Conservation (phyloP, 2,888 invertebrate genomes). For the Tetragnatha montana region DNA sequence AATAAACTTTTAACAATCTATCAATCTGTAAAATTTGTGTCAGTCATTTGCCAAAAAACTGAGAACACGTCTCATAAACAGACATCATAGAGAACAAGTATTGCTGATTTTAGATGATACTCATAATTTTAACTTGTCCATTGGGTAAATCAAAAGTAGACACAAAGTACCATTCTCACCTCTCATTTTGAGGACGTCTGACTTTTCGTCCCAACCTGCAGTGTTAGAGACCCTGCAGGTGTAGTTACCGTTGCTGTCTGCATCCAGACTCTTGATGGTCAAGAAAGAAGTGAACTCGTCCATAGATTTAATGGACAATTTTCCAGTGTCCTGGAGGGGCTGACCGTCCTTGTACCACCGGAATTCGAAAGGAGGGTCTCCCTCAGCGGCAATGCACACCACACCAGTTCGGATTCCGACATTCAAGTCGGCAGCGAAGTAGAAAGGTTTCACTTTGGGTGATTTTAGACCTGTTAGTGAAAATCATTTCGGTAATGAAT, state of each 20-base stretch:
- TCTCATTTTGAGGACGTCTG: conserved; percentile 41
- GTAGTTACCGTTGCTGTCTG: conserved; percentile 66
- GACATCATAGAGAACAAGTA: not conserved
- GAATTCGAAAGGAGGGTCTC: conserved; percentile 61
- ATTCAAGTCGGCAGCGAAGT: conserved; percentile 33
- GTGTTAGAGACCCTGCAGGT: conserved; percentile 61
- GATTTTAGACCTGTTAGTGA: not conserved
- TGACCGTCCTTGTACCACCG: conserved; percentile 52
- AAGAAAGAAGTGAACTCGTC: conserved; percentile 45
- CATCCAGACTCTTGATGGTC: conserved; percentile 35
- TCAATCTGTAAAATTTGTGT: not conserved
- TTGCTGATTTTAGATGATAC: not conserved
- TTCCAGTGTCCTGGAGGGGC: not conserved
- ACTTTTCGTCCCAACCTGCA: conserved; percentile 54
- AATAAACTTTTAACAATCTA: not conserved
- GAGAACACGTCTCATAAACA: not conserved
- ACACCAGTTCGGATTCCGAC: conserved; percentile 33
- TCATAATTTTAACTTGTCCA: not conserved
- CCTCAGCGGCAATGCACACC: conserved; percentile 42
- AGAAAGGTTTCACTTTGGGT: conserved; percentile 21
- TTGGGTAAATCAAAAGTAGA: not conserved
- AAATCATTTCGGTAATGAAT: no score
- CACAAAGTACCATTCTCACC: conserved; percentile 21
- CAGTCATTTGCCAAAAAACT: not conserved
- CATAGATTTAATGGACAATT: not conserved